Evolutionary conservation across 2,888 invertebrate genomes (phyloP).

Genomic region (Caenorhabditis sp.): DNA sequence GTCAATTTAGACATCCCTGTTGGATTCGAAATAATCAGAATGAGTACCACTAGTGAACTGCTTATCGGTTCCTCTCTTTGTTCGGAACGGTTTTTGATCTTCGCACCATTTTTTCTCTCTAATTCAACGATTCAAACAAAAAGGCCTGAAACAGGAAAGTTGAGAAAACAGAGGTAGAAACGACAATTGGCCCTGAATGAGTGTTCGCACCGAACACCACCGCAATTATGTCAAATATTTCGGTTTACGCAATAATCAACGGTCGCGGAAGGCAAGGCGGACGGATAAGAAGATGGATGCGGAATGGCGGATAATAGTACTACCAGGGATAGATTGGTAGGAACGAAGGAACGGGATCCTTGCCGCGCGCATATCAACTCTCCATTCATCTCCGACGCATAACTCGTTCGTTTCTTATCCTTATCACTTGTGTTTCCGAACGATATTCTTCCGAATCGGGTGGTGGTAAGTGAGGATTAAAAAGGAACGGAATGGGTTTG

Average conservation of each 20-base stretch:
- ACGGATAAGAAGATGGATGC: slow-evolving; percentile 10
- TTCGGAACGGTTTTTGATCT: too few species aligned
- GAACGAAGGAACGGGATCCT: slow-evolving; percentile 8
- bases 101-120: too few species aligned
- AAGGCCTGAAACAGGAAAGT: too few species aligned
- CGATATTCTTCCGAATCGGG: not conserved
- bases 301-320: slow-evolving; percentile 13
- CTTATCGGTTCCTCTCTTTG: too few species aligned
- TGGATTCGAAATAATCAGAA: too few species aligned
- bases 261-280: not conserved
- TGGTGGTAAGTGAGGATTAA: not conserved
- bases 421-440: slow-evolving; percentile 13
- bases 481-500: not conserved
- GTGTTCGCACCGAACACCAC: slow-evolving; percentile 1
- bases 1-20: too few species aligned
- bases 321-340: slow-evolving; percentile 9
- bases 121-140: too few species aligned
- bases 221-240: slow-evolving; percentile 48
- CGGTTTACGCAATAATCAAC: not conserved
- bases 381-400: slow-evolving; percentile 23
- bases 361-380: slow-evolving; percentile 40
- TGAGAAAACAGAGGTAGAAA: not conserved
- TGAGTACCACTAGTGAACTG: too few species aligned
- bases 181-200: not conserved
- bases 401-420: slow-evolving; percentile 25